phyloP scores from a whole-genome alignment of 2,113 vertebrate species.

The Microcebus tavaratra region DNA sequence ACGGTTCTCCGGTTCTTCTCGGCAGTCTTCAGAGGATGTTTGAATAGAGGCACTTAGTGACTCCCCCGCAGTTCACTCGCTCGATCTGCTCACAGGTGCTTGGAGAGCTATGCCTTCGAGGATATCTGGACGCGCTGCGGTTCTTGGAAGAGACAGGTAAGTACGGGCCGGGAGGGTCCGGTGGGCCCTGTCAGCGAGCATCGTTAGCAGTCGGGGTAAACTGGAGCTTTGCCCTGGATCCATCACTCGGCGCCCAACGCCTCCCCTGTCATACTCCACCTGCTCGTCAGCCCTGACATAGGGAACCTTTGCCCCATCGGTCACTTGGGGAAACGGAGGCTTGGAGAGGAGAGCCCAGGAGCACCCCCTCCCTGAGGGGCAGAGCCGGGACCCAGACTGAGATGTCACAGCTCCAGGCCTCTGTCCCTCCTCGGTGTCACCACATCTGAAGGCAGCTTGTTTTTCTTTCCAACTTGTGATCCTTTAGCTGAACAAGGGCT shows the following conservation, averaged over 20 bases:
- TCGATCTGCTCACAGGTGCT: conserved; percentile 84
- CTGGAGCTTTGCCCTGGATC: fast-evolving
- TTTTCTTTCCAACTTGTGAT: background rate
- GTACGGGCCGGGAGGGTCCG: conserved; percentile 58
- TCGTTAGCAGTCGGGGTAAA: fast-evolving
- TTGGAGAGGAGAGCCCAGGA: background rate
- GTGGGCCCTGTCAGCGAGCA: fast-evolving
- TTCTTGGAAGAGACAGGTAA: conserved; percentile 93
- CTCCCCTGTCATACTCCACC: background rate
- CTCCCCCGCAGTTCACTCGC: background rate
- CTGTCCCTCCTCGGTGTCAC: background rate
- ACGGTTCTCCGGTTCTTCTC: fast-evolving
- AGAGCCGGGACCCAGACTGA: background rate
- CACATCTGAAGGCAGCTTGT: background rate
- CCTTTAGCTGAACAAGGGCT: background rate
- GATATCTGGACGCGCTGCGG: conserved; percentile 91
- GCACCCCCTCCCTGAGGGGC: fast-evolving
- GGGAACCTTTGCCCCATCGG: background rate
- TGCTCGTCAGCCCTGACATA: fast-evolving
- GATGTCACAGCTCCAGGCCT: fast-evolving
- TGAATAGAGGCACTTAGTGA: fast-evolving
- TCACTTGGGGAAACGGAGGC: background rate
- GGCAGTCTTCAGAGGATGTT: background rate
- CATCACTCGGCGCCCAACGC: fast-evolving
- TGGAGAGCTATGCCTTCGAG: conserved; percentile 92